Evolutionary conservation across 1,140 invertebrate genomes (phyloP), one percentile per base, ranked within the genome.

Genomic region (Neomicropteryx cornuta): DNA sequence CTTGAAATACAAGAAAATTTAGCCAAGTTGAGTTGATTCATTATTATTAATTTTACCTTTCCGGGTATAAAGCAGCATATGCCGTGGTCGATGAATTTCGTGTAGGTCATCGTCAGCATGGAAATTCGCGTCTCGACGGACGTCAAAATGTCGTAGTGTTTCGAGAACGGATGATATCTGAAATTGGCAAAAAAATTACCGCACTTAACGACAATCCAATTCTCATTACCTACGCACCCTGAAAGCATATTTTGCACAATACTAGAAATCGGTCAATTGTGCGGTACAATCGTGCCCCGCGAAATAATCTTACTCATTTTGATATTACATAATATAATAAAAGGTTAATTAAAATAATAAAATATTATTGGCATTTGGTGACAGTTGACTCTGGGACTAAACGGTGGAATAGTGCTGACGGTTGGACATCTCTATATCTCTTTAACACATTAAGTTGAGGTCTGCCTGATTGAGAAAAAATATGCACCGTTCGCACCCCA

Each of bases 1-100:
- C 5, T 11, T 18, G 14, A 22, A 6, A 20, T 10, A 17, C 5
- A 10, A 6, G 17, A 21, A 35, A 35, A 20, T 6, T 10, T 10
- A 22, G 5, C 11, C 10, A 10, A 6, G 18, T 24, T 38, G 21
- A 13, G 14, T 4, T 18, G 22, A 34, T 14, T n/a, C n/a, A n/a
- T n/a, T n/a, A n/a, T n/a, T n/a, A n/a, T n/a, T 33, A n/a, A 16
- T 27, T 47, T 61, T 57, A 83, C 87, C 70, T 88, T 90, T 41
- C 91, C 91, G 11, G 91, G 90, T 52, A 94, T 92, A 52, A 96
- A 96, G 55, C 89, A 94, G 52, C 89, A 91, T 4, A 88, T 55
- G 38, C 79, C 75, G 36, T 73, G 64, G 41, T 89, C 84, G 11
- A 91, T 81, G 49, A 84, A 90, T 62, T 90, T 91, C 22, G 77